A percentile compares a stretch with the other conserved stretches of the same genome.
Evolutionary conservation across 2,113 vertebrate genomes (phyloP).

Genomic region (Erythrocebus patas): DNA sequence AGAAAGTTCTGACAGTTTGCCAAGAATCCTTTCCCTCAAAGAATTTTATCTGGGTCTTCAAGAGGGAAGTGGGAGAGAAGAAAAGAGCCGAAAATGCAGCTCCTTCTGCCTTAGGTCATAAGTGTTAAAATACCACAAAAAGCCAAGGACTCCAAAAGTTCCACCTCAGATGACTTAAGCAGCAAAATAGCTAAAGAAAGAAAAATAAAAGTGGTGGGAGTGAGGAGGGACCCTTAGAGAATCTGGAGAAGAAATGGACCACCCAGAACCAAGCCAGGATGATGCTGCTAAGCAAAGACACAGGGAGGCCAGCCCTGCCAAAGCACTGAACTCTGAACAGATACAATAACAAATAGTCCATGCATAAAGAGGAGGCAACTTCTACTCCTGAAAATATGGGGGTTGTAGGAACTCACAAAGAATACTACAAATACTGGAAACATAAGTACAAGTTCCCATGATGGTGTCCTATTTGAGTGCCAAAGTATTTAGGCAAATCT

Average conservation of each 20-base stretch:
- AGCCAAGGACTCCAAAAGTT: constrained; percentile 59
- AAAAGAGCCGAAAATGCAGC: constrained; percentile 70
- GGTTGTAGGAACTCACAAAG: constrained; percentile 46
- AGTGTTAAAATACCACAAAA: constrained; percentile 69
- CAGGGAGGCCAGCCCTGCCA: constrained; percentile 41
- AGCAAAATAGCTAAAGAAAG: constrained; percentile 69
- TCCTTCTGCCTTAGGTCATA: constrained; percentile 63
- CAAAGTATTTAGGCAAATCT: constrained; percentile 4
- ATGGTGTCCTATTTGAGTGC: background rate
- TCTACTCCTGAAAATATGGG: constrained; percentile 36
- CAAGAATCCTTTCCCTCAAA: constrained; percentile 89
- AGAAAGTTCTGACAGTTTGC: constrained; percentile 89
- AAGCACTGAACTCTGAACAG: constrained; percentile 33
- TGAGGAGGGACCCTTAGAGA: constrained; percentile 57
- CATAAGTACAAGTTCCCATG: background rate
- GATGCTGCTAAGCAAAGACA: constrained; percentile 35
- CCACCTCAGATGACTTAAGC: background rate
- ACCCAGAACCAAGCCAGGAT: constrained; percentile 37
- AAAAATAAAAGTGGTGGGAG: background rate
- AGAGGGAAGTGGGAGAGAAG: constrained; percentile 77
- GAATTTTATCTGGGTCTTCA: constrained; percentile 91
- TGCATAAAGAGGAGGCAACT: constrained; percentile 25
- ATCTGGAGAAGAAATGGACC: constrained; percentile 42
- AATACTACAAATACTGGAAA: constrained; percentile 31
- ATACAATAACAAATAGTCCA: constrained; percentile 20